These are phyloP conservation scores for Zaprionus kolodkinae DNA, from an alignment of 1,140 invertebrate genomes.

Conservation along the genomic window DNA sequence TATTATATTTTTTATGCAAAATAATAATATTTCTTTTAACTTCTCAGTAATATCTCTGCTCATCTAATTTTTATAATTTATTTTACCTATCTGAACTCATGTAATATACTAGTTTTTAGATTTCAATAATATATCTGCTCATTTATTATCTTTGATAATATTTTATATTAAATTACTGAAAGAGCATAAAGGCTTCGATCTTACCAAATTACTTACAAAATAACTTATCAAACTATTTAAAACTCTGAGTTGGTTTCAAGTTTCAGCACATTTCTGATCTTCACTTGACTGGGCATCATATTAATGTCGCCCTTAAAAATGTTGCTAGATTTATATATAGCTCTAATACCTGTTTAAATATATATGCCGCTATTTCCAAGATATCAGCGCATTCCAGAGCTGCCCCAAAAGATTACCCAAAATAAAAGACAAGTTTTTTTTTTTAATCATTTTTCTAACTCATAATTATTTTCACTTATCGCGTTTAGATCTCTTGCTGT, in stretches of 20 bases:
- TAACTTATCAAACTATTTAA: too few species aligned
- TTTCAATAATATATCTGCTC: too few species aligned
- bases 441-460: slow-evolving; percentile 51
- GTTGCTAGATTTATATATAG: neutral
- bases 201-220: too few species aligned
- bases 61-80: too few species aligned
- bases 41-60: too few species aligned
- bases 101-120: too few species aligned
- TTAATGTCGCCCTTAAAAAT: slow-evolving; percentile 1
- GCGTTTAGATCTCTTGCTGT: slow-evolving; percentile 37
- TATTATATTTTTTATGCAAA: too few species aligned
- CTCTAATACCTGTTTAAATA: neutral
- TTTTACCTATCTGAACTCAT: too few species aligned
- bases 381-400: neutral
- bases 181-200: neutral
- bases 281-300: neutral
- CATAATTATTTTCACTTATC: slow-evolving; percentile 51
- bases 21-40: too few species aligned
- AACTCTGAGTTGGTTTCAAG: neutral
- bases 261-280: slow-evolving; percentile 3
- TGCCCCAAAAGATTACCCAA: neutral
- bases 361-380: neutral
- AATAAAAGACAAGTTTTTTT: slow-evolving; percentile 35
- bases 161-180: too few species aligned
- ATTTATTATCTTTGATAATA: too few species aligned